Evolutionary conservation across 2,888 invertebrate species (phyloP).

Genomic region (Euzophera pinguis): DNA sequence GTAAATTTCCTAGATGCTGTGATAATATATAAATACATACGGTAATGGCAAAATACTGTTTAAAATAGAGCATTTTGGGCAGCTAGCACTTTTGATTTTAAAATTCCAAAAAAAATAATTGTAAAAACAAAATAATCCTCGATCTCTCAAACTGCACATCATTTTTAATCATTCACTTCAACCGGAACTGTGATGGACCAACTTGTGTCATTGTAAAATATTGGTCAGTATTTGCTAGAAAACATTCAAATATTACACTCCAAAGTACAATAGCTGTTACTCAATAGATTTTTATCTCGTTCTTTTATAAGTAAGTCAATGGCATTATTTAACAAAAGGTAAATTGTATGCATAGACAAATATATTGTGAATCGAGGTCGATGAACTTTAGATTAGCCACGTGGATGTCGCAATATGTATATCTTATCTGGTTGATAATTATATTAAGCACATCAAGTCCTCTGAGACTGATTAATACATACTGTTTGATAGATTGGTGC

Average conservation of each 20-base stretch:
- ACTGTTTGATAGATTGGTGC: not conserved
- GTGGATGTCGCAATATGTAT: conserved; percentile 32
- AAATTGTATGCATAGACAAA: conserved; percentile 12
- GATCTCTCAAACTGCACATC: conserved; percentile 8
- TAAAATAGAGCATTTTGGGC: conserved; percentile 1
- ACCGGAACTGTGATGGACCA: not conserved
- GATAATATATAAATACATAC: conserved; percentile 1
- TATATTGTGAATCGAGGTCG: conserved; percentile 23
- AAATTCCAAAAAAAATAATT: not conserved
- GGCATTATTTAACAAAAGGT: conserved; percentile 1
- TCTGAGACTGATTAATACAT: not conserved
- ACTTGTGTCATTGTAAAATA: not conserved
- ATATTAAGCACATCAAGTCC: conserved; percentile 26
- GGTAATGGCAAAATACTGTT: not conserved
- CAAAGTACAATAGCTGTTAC: conserved; percentile 21
- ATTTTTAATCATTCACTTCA: not conserved
- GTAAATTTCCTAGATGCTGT: conserved; percentile 8
- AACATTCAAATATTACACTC: conserved; percentile 7
- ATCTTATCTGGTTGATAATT: conserved; percentile 39
- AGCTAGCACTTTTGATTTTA: not conserved
- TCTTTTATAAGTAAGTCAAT: conserved; percentile 13
- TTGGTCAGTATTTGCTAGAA: conserved; percentile 6
- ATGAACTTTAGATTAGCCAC: conserved; percentile 35
- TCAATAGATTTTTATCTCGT: conserved; percentile 14
- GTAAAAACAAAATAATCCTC: not conserved